Percentiles rank a stretch among this genome's conserved stretches.
These are phyloP conservation scores for Tupiocoris notatus DNA, from an alignment of 2,888 invertebrate species.

Conservation along the genomic window DNA sequence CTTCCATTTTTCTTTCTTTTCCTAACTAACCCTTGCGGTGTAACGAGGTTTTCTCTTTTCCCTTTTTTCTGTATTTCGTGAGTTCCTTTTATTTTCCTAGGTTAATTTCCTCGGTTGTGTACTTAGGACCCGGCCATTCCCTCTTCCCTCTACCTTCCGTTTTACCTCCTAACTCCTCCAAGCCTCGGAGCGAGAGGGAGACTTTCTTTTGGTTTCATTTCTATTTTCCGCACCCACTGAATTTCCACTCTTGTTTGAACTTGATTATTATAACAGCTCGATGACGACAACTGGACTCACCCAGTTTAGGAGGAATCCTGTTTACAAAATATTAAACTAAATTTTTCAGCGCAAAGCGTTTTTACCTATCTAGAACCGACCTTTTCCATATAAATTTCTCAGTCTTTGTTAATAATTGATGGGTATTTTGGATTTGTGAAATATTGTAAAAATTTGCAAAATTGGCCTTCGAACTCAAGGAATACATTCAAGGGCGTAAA, in stretches of 20 bases:
- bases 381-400: too few relatives aligned
- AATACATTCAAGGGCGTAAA: too few relatives aligned
- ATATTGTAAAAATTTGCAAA: too few relatives aligned
- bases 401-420: too few relatives aligned
- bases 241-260: background rate
- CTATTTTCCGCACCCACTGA: background rate
- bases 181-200: too few relatives aligned
- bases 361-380: too few relatives aligned
- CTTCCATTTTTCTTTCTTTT: background rate
- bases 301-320: too few relatives aligned
- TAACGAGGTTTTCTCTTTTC: background rate
- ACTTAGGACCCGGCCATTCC: constrained; percentile 8
- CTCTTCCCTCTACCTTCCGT: background rate
- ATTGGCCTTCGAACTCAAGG: too few relatives aligned
- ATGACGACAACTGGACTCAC: background rate
- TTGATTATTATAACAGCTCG: background rate
- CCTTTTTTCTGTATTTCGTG: background rate
- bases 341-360: too few relatives aligned
- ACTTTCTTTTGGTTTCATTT: background rate
- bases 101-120: constrained; percentile 31
- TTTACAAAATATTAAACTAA: too few relatives aligned
- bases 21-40: background rate
- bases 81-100: background rate
- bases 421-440: too few relatives aligned
- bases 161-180: too few relatives aligned